Evolutionary conservation across 2,113 vertebrate species (phyloP), one percentile per base, ranked within the genome.

Genomic region (Cettia cetti): DNA sequence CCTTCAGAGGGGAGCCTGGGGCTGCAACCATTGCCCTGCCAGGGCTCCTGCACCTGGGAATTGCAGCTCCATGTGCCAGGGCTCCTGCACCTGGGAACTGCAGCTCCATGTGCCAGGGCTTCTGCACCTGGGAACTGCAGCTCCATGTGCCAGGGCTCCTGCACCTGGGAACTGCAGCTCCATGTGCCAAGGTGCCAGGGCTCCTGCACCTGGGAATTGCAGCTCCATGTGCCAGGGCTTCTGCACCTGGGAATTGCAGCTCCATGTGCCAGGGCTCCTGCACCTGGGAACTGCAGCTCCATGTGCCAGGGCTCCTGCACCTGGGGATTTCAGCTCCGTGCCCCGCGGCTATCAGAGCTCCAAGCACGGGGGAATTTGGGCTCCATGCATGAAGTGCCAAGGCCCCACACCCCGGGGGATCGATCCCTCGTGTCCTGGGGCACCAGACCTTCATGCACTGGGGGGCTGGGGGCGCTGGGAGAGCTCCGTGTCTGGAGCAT

Each of bases 341-440:
- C 18, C 4, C 35, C n/a, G 3, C 16, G 11, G 37, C 10, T 11
- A 1, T 20, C 64, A 37, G 45, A 47, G 27, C n/a, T 75, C 42
- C 50, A 37, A 1, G 1, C 54, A 7, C 4, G 1, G 6, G 37
- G 15, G 26, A 37, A 18, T 45, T 44, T 26, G 28, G 11, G 39
- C 35, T 50, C 49, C 3, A 3, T 23, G 20, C 40, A 17, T 24
- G 65, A 22, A 16, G 19, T 40, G 4, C 9, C 72, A 50, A 33
- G 6, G 16, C 31, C 35, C 23, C 44, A 28, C 31, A 15, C 4
- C 10, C 15, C 4, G 1, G 7, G 52, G 8, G 21, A 2, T 6
- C 0, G 2, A 2, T 9, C n/a, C 45, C 22, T 26, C 9, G 1
- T 17, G 17, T 10, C 21, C 47, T 5, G 27, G 28, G 31, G 7